phyloP scores from a whole-genome alignment of 2,888 invertebrate species.

The Argyresthia goedartella region DNA sequence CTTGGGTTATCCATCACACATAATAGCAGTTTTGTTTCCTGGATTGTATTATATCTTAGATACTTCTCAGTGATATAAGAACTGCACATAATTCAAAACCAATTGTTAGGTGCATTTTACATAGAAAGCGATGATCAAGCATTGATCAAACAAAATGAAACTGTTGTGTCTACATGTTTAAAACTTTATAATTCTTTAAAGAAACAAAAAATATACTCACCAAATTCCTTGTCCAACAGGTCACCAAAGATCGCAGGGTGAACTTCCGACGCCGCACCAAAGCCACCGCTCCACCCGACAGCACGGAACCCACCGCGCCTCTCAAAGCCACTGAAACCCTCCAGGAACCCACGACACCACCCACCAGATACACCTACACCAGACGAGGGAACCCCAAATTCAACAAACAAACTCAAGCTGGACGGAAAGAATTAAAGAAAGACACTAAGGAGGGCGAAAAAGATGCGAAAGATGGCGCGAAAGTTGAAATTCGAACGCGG shows the following conservation, averaged over 20 bases:
- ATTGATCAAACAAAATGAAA: background rate
- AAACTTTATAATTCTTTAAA: background rate
- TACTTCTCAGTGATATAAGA: too few relatives aligned
- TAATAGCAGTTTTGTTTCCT: too few relatives aligned
- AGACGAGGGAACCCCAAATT: slow-evolving; percentile 29
- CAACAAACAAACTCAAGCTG: slow-evolving; percentile 26
- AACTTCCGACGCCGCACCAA: slow-evolving; percentile 55
- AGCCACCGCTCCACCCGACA: slow-evolving; percentile 41
- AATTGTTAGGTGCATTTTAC: too few relatives aligned
- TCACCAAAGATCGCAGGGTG: slow-evolving; percentile 31
- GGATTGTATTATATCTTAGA: too few relatives aligned
- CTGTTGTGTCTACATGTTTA: background rate
- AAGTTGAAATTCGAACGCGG: slow-evolving; percentile 26
- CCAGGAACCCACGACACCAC: slow-evolving; percentile 7
- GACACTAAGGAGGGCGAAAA: slow-evolving; percentile 13
- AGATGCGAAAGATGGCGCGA: slow-evolving; percentile 8
- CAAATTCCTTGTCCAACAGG: slow-evolving; percentile 29
- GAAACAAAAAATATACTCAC: slow-evolving; percentile 19
- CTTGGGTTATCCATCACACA: too few relatives aligned
- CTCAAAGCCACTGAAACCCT: background rate
- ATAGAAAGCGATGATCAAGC: too few relatives aligned
- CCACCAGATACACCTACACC: slow-evolving; percentile 37
- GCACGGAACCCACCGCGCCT: slow-evolving; percentile 19
- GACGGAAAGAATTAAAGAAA: slow-evolving; percentile 1
- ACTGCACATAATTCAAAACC: too few relatives aligned